phyloP scores from a whole-genome alignment of 2,113 vertebrate species.

The Zosterops hypoxanthus region DNA sequence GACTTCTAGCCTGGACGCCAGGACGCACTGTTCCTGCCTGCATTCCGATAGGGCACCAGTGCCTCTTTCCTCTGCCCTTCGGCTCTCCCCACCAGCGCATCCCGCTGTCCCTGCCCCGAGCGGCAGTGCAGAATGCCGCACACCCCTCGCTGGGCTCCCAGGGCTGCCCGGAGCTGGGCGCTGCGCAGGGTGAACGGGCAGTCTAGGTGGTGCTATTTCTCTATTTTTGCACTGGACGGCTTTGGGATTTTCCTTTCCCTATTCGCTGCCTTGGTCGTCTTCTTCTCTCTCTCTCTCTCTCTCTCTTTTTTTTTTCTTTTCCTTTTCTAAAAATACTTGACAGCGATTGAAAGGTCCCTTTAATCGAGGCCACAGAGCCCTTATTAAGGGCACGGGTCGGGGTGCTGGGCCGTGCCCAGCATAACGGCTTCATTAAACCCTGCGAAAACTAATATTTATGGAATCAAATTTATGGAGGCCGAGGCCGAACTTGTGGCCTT shows the following conservation, averaged over 20 bases:
- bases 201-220: slow-evolving; percentile 82
- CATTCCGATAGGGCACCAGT: not conserved
- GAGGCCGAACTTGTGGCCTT: slow-evolving; percentile 66
- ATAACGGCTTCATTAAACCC: slow-evolving; percentile 79
- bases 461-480: slow-evolving; percentile 81
- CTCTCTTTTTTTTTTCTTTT: slow-evolving; percentile 67
- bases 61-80: not conserved
- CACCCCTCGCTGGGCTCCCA: not conserved
- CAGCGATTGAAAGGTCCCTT: slow-evolving; percentile 85
- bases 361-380: slow-evolving; percentile 71
- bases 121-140: not conserved
- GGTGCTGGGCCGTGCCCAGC: slow-evolving; percentile 78
- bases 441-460: slow-evolving; percentile 82
- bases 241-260: slow-evolving; percentile 62
- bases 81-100: not conserved
- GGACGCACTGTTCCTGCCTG: not conserved
- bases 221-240: slow-evolving; percentile 67
- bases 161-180: not conserved
- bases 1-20: accelerated
- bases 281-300: slow-evolving; percentile 41
- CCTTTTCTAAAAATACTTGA: slow-evolving; percentile 84
- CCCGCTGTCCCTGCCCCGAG: not conserved
- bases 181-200: not conserved
- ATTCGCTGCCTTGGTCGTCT: slow-evolving; percentile 60
- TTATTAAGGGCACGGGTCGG: slow-evolving; percentile 79